Conservation (phyloP, 2,113 vertebrate genomes). For the Mesocricetus auratus region DNA sequence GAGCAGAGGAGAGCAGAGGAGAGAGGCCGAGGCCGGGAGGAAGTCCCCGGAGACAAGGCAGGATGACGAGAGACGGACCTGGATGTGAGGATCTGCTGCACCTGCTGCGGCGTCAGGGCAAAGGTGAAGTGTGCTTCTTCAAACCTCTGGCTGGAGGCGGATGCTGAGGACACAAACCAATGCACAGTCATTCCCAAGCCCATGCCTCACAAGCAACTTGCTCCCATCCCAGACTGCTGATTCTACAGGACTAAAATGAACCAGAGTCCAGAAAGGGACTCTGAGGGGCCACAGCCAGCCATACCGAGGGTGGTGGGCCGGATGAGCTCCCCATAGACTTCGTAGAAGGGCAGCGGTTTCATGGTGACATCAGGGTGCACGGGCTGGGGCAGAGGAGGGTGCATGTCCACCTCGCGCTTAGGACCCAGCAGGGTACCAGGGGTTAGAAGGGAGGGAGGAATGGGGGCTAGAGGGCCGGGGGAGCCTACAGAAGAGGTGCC, state of each 20-base stretch:
- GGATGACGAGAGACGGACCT: conserved; percentile 73
- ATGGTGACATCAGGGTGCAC: conserved; percentile 88
- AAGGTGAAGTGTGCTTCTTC: conserved; percentile 89
- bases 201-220: background rate
- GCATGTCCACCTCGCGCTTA: conserved; percentile 85
- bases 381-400: conserved; percentile 83
- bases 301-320: conserved; percentile 87
- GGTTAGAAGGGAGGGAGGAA: conserved; percentile 74
- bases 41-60: background rate
- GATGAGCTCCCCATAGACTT: conserved; percentile 86
- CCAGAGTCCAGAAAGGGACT: background rate
- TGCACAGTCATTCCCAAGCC: conserved; percentile 11
- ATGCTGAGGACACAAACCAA: conserved; percentile 80
- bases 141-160: conserved; percentile 85
- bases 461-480: conserved; percentile 51
- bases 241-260: background rate
- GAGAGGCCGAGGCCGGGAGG: background rate
- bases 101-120: conserved; percentile 88
- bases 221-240: background rate
- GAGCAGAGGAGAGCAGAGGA: background rate
- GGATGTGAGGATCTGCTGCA: conserved; percentile 88
- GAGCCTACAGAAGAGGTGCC: conserved; percentile 80
- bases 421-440: conserved; percentile 82
- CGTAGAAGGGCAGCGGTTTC: conserved; percentile 87
- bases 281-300: conserved; percentile 30